These are phyloP conservation scores for Lathamus discolor DNA, from an alignment of 2,113 vertebrate genomes.

Conservation along the genomic window DNA sequence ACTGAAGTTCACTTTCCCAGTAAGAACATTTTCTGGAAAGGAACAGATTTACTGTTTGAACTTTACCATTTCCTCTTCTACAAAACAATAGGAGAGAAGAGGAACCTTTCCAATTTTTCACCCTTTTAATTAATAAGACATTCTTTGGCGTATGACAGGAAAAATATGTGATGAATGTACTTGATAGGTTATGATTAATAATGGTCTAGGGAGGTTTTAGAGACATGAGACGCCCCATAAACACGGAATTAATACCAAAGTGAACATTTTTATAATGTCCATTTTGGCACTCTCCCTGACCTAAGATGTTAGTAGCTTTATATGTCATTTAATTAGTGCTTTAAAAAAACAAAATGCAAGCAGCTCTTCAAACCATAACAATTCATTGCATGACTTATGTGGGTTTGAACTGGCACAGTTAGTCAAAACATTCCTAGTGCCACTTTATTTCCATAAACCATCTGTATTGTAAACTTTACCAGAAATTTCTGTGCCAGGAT, in stretches of 20 bases:
- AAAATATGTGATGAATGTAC: constrained; percentile 69
- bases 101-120: constrained; percentile 56
- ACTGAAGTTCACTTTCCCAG: constrained; percentile 44
- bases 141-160: constrained; percentile 61
- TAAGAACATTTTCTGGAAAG: constrained; percentile 55
- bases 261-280: constrained; percentile 67
- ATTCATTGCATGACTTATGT: constrained; percentile 46
- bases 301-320: constrained; percentile 66
- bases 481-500: constrained; percentile 56
- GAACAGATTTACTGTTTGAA: constrained; percentile 43
- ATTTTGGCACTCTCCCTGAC: constrained; percentile 59
- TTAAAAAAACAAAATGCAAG: constrained; percentile 54
- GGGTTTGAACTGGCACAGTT: constrained; percentile 50
- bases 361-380: constrained; percentile 45
- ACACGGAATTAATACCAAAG: constrained; percentile 64
- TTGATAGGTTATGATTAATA: constrained; percentile 71
- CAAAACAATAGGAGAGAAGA: constrained; percentile 59
- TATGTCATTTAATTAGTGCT: constrained; percentile 52
- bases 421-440: constrained; percentile 61
- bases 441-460: constrained; percentile 56
- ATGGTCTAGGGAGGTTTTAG: constrained; percentile 56
- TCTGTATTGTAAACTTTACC: constrained; percentile 48
- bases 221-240: constrained; percentile 67
- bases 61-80: constrained; percentile 50
- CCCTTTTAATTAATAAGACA: constrained; percentile 67